A percentile compares a stretch with the other conserved stretches of the same genome.
Evolutionary conservation across 2,113 vertebrate species (phyloP).

Genomic region (Nerophis lumbriciformis): DNA sequence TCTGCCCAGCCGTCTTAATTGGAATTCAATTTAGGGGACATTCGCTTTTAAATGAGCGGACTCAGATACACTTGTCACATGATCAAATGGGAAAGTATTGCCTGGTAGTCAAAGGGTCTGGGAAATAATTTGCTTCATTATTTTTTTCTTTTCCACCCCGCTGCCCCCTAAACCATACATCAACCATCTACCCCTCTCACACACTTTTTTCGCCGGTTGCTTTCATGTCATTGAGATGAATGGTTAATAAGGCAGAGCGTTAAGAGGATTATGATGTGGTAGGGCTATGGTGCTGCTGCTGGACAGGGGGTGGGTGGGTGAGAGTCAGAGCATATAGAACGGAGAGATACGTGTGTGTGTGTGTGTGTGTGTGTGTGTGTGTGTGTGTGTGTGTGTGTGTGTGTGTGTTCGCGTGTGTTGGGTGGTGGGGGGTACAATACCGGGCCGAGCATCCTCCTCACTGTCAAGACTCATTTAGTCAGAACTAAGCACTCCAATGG

Average conservation of each 20-base stretch:
- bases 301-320: conserved; percentile 31
- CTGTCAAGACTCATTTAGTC: conserved; percentile 76
- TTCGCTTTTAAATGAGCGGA: conserved; percentile 65
- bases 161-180: neutral
- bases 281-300: conserved; percentile 47
- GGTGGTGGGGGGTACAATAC: conserved; percentile 36
- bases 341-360: conserved; percentile 23
- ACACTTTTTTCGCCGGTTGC: conserved; percentile 42
- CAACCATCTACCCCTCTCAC: conserved; percentile 29
- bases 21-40: conserved; percentile 65
- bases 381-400: too few species aligned
- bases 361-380: too few species aligned
- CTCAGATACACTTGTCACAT: conserved; percentile 79
- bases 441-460: conserved; percentile 69
- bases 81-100: conserved; percentile 66
- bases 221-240: conserved; percentile 79
- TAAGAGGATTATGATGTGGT: conserved; percentile 79
- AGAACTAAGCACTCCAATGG: conserved; percentile 69
- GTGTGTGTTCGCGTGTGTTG: too few species aligned
- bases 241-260: conserved; percentile 78
- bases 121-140: conserved; percentile 69
- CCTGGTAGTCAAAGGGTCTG: conserved; percentile 51
- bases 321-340: conserved; percentile 37
- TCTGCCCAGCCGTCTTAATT: conserved; percentile 62
- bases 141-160: neutral